These are phyloP conservation scores for Salvelinus sp. DNA, from an alignment of 2,113 vertebrate genomes.

Conservation along the genomic window DNA sequence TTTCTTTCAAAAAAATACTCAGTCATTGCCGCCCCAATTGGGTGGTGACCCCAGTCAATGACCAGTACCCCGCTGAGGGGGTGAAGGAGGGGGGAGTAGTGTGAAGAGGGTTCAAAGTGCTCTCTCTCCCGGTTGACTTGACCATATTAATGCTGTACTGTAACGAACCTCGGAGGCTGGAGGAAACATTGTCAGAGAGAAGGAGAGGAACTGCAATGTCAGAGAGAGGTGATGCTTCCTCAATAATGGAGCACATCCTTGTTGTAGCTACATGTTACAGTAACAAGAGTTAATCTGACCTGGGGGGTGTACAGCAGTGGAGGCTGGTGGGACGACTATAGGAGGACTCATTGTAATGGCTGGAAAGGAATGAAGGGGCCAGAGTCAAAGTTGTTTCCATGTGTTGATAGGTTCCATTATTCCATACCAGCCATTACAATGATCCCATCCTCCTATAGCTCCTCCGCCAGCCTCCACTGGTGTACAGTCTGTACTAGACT, in stretches of 20 bases:
- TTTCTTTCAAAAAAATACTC: slow-evolving; percentile 53
- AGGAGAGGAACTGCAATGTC: slow-evolving; percentile 24
- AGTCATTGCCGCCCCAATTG: slow-evolving; percentile 59
- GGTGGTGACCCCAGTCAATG: slow-evolving; percentile 52
- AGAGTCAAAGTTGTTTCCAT: too few relatives aligned
- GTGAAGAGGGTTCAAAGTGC: slow-evolving; percentile 23
- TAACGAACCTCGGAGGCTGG: slow-evolving; percentile 65
- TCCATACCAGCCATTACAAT: too few relatives aligned
- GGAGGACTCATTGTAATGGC: too few relatives aligned
- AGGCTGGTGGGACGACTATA: too few relatives aligned
- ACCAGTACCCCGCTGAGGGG: slow-evolving; percentile 20
- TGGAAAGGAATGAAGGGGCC: too few relatives aligned
- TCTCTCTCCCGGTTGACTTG: slow-evolving; percentile 45
- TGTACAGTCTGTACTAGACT: too few relatives aligned
- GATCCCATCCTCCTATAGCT: too few relatives aligned
- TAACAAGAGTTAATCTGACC: not conserved
- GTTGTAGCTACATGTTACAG: too few relatives aligned
- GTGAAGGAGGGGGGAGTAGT: not conserved
- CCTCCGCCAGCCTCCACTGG: too few relatives aligned
- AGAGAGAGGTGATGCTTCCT: slow-evolving; percentile 23
- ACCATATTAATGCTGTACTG: slow-evolving; percentile 56
- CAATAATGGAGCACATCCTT: too few relatives aligned
- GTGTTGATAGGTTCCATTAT: too few relatives aligned
- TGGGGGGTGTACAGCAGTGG: not conserved
- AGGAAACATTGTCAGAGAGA: slow-evolving; percentile 48